Evolutionary conservation across 2,797 vertebrate species (phyloP).

Genomic region (Aselliscus stoliczkanus): DNA sequence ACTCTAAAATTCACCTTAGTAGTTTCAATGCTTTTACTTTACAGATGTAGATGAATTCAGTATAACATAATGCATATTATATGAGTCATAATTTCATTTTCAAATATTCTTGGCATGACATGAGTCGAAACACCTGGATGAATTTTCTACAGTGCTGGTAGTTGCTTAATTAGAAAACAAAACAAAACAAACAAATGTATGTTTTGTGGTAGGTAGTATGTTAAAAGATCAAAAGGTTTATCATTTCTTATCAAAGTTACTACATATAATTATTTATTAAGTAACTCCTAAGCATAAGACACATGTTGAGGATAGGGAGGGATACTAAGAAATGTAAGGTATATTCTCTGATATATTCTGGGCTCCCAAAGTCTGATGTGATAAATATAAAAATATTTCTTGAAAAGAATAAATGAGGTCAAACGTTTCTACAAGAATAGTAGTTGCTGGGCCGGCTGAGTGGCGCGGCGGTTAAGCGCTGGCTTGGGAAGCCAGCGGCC

Average conservation of each 20-base stretch:
- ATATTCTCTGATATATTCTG: not conserved
- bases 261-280: not conserved
- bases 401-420: not conserved
- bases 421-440: not conserved
- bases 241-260: not conserved
- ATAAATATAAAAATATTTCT: not conserved
- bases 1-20: not conserved
- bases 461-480: no score
- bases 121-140: not conserved
- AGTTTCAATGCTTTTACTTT: not conserved
- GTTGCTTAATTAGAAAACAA: not conserved
- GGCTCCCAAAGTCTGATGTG: not conserved
- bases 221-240: not conserved
- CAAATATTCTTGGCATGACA: not conserved
- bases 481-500: no score
- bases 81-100: conserved; percentile 10
- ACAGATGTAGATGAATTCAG: not conserved
- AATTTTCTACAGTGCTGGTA: not conserved
- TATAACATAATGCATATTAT: not conserved
- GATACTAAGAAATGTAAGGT: not conserved
- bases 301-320: not conserved
- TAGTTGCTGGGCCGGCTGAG: no score
- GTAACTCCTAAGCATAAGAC: not conserved
- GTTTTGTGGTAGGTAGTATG: not conserved
- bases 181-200: not conserved